Evolutionary conservation across 1,140 invertebrate species (phyloP).

Genomic region (Thaumatotibia leucotreta): DNA sequence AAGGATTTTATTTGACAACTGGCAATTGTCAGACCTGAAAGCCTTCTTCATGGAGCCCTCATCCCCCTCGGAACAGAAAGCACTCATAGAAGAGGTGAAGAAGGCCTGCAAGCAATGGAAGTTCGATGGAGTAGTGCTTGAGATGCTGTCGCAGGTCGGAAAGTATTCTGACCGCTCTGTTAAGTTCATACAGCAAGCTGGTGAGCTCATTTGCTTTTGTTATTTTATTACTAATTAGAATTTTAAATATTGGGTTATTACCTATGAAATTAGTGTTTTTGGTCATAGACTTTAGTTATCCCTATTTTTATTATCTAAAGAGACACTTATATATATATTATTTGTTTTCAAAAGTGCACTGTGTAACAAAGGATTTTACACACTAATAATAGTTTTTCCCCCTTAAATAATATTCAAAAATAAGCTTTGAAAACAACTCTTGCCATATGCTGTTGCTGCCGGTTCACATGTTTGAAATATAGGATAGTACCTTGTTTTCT

Average conservation of each 20-base stretch:
- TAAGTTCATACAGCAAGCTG: conserved; percentile 80
- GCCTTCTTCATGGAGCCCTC: conserved; percentile 77
- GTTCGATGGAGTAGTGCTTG: conserved; percentile 92
- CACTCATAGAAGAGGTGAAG: conserved; percentile 79
- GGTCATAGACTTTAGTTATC: no score
- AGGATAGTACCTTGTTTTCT: no score
- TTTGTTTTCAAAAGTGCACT: no score
- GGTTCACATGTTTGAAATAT: no score
- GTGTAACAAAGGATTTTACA: no score
- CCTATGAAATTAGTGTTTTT: no score
- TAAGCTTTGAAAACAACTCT: no score
- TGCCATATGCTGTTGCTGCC: no score
- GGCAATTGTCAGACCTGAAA: conserved; percentile 83
- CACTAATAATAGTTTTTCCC: no score
- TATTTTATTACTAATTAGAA: conserved; percentile 7
- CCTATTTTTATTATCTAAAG: no score
- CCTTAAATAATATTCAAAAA: no score
- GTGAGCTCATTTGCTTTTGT: conserved; percentile 45
- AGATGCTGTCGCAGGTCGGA: conserved; percentile 91
- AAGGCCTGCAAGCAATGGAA: conserved; percentile 80
- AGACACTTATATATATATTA: no score
- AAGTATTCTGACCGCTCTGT: conserved; percentile 80
- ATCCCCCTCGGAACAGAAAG: conserved; percentile 77
- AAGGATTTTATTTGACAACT: conserved; percentile 91
- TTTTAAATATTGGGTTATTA: neutral